Base-by-base conservation (phyloP, 2,888 invertebrate species). In the Amiota mariae region DNA sequence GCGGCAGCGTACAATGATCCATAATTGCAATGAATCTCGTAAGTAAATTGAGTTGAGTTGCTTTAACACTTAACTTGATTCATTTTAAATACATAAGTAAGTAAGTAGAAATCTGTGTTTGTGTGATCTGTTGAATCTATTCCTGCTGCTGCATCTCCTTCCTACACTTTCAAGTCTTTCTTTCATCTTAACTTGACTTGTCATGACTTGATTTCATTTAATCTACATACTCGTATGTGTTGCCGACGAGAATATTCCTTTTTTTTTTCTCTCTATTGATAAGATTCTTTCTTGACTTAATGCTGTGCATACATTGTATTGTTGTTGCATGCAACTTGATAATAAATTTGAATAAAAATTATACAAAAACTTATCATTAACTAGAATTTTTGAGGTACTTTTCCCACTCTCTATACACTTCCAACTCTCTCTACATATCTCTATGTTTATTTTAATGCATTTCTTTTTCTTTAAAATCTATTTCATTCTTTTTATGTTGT, bases 321-420 rank as follows among this genome's bases (percentile, higher is more conserved):
- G 46, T 75, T 66, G 81, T 83, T 83, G 85, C 83, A 82, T 85
- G 84, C 78, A 73, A 73, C 73, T 77, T 78, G 81, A 82, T 82
- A 82, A 85, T 83, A 77, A 78, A 74, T 75, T 76, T 73, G 71
- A 73, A 70, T 72, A 71, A 72, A 18, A 18, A 70, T 54, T 12
- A 46, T 36, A 10, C 24, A 71, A 70, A 66, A 70, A 68, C 20
- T 46, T 64, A 64, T 15, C 36, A 46, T 66, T 49, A 49, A 36
- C 36, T 36, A 36, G 3, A 36, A 36, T 36, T 36, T 36, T 36
- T 36, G 36, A 49, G 74, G 72, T 57, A 61, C 71, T 49, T 63
- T 48, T 57, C 13, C 13, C 18, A 51, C 15, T 63, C 15, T 46
- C 13, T 63, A 63, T 2, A 11, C 63, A 63, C 10, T 24, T 9